Evolutionary conservation across 2,888 invertebrate genomes (phyloP).

Genomic region (Aporophyla lueneburgensis): DNA sequence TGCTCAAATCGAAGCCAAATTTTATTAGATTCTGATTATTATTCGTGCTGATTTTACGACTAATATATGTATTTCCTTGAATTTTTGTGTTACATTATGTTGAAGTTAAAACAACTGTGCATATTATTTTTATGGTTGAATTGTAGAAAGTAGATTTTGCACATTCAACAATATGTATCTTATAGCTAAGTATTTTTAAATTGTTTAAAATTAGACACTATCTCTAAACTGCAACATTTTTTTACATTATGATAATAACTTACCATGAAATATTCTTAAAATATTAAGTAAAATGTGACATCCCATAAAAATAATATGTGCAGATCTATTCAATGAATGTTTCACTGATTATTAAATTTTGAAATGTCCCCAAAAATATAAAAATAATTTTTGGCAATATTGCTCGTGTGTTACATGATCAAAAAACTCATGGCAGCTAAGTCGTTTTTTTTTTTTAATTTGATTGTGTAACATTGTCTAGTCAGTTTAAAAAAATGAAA

Average conservation of each 20-base stretch:
- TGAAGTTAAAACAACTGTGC: slow-evolving; percentile 8
- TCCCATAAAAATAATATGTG: slow-evolving; percentile 9
- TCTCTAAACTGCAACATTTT: background rate
- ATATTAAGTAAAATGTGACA: background rate
- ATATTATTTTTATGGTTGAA: slow-evolving; percentile 11
- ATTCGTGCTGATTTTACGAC: slow-evolving; percentile 11
- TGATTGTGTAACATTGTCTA: slow-evolving; percentile 41
- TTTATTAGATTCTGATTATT: slow-evolving; percentile 66
- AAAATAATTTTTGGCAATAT: slow-evolving; percentile 30
- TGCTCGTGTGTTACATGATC: slow-evolving; percentile 42
- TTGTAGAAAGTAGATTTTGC: background rate
- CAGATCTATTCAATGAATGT: background rate
- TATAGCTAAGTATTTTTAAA: slow-evolving; percentile 3
- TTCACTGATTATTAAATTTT: slow-evolving; percentile 8
- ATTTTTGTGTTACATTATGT: background rate
- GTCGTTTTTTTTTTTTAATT: slow-evolving; percentile 35
- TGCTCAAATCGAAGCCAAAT: slow-evolving; percentile 81
- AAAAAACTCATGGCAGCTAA: slow-evolving; percentile 39
- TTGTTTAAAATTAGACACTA: background rate
- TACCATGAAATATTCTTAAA: background rate
- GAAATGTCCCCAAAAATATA: slow-evolving; percentile 8
- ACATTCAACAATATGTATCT: background rate
- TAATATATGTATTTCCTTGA: background rate
- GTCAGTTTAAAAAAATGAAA: slow-evolving; percentile 4
- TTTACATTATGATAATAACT: background rate